Evolutionary conservation across 2,888 invertebrate species (phyloP).

Genomic region (Emmelina monodactyla): DNA sequence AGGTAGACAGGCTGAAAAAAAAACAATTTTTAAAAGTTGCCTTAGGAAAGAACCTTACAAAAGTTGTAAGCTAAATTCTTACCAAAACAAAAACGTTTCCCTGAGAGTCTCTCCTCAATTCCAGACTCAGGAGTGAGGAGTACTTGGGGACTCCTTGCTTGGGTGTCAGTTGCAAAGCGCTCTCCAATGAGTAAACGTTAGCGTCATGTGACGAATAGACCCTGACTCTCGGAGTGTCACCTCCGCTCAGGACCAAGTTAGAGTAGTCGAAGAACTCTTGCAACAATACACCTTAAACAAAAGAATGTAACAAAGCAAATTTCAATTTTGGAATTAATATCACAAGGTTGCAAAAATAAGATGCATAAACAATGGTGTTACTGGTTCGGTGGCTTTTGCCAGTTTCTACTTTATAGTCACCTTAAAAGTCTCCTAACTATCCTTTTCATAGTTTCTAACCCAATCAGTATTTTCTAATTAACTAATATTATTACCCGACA

Average conservation of each 20-base stretch:
- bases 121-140: conserved; percentile 20
- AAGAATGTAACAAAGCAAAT: not conserved
- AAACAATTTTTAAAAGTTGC: not conserved
- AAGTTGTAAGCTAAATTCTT: conserved; percentile 11
- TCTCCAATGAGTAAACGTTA: conserved; percentile 20
- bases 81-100: conserved; percentile 27
- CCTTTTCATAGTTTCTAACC: too few relatives aligned
- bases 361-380: too few relatives aligned
- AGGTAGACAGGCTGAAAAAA: conserved; percentile 25
- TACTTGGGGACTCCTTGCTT: conserved; percentile 22
- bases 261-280: conserved; percentile 21
- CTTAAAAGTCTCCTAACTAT: too few relatives aligned
- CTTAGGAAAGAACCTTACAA: not conserved
- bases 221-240: conserved; percentile 17
- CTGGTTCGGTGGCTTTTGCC: too few relatives aligned
- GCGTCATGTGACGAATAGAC: conserved; percentile 24
- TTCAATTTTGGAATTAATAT: too few relatives aligned
- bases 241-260: conserved; percentile 16
- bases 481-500: too few relatives aligned
- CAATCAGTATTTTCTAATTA: too few relatives aligned
- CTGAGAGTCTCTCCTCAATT: conserved; percentile 19
- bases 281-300: conserved; percentile 20
- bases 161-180: conserved; percentile 13
- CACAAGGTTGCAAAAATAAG: too few relatives aligned
- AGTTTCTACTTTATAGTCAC: too few relatives aligned